phyloP scores from a whole-genome alignment of 2,113 vertebrate species.

The Trogon melanurus region DNA sequence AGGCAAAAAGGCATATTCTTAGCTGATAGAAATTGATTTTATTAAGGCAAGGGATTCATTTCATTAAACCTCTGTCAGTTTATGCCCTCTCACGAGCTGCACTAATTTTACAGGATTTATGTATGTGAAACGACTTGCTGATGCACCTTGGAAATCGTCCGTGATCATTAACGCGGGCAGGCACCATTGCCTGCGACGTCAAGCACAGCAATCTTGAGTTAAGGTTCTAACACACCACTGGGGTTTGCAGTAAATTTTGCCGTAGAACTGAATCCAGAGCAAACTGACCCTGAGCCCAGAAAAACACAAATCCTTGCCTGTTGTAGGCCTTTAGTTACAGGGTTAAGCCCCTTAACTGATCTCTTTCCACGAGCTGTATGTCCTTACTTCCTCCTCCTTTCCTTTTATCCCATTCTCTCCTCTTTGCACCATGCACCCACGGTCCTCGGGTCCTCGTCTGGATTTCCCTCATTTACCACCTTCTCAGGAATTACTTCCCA shows the following conservation, averaged over 20 bases:
- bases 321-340: background rate
- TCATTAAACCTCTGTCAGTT: background rate
- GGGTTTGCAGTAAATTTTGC: background rate
- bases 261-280: background rate
- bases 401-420: background rate
- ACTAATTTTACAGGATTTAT: background rate
- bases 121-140: background rate
- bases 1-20: background rate
- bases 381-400: background rate
- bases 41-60: background rate
- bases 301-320: background rate
- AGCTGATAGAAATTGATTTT: background rate
- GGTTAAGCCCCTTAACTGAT: background rate
- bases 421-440: background rate
- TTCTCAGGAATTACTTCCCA: background rate
- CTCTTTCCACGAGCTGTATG: background rate
- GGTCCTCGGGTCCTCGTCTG: background rate
- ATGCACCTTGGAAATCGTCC: rapidly evolving
- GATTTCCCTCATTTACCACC: background rate
- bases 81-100: background rate
- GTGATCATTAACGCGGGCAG: rapidly evolving
- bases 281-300: background rate
- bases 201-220: background rate
- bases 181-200: rapidly evolving
- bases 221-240: background rate